phyloP scores from a whole-genome alignment of 64 coral and sea anemone species.

The Hydrozoanthus tunicans region DNA sequence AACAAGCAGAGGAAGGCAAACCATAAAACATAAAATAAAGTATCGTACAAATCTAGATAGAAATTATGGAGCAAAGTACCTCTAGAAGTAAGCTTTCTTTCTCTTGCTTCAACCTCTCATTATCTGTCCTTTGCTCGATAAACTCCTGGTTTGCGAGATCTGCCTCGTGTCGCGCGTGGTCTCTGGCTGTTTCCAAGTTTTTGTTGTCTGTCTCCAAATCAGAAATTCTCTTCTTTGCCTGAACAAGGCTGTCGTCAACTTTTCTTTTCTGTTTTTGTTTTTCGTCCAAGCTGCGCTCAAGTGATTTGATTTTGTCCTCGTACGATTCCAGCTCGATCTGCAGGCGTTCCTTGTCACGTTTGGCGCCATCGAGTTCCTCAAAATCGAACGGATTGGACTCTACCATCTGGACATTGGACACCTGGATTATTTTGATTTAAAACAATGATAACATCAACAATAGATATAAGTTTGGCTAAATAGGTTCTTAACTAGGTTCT shows the following conservation, averaged over 20 bases:
- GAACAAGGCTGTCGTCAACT: conserved; percentile 42
- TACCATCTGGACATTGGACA: conserved; percentile 69
- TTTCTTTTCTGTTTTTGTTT: conserved; percentile 60
- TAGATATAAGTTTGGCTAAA: background rate
- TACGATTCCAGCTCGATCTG: conserved; percentile 66
- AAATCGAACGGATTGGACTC: conserved; percentile 78
- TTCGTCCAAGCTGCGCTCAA: conserved; percentile 62
- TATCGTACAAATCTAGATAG: background rate
- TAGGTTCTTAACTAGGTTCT: too few relatives aligned
- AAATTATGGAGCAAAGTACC: background rate
- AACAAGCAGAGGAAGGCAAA: background rate
- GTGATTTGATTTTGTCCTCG: conserved; percentile 50
- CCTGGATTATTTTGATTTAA: conserved; percentile 1
- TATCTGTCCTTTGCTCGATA: conserved; percentile 72
- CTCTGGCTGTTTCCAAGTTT: conserved; percentile 69
- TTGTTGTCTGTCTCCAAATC: conserved; percentile 71
- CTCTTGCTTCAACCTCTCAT: conserved; percentile 66
- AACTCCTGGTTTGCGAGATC: conserved; percentile 73
- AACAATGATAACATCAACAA: background rate
- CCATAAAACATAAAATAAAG: background rate
- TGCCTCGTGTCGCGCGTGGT: conserved; percentile 68
- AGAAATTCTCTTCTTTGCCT: conserved; percentile 73
- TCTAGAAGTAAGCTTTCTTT: conserved; percentile 75
- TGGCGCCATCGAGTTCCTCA: conserved; percentile 78
- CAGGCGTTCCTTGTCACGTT: conserved; percentile 77